Percentiles rank a stretch among this genome's conserved stretches.
These are phyloP conservation scores for Listronotus oregonensis DNA, from an alignment of 1,140 invertebrate species.

Conservation along the genomic window DNA sequence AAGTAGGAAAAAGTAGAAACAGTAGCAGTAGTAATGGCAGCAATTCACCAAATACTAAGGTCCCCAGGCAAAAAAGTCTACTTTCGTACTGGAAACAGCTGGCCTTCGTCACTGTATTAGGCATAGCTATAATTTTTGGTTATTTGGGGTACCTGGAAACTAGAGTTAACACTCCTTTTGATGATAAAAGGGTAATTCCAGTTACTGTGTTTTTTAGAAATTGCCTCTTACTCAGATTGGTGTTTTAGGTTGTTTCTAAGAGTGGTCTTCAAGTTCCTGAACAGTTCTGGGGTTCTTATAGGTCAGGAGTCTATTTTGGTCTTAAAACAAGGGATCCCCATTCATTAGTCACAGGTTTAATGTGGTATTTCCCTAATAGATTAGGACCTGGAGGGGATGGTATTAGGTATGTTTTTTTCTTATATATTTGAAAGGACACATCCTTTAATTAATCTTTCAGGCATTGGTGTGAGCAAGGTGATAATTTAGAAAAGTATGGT, in stretches of 20 bases:
- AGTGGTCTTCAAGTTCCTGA: conserved; percentile 75
- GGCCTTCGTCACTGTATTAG: conserved; percentile 61
- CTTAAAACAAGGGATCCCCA: conserved; percentile 86
- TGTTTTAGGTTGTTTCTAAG: conserved; percentile 66
- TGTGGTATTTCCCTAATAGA: conserved; percentile 91
- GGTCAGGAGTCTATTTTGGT: conserved; percentile 87
- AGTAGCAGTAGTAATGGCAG: conserved; percentile 58
- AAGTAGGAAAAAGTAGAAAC: conserved; percentile 41
- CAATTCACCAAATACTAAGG: conserved; percentile 49
- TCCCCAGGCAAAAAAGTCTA: conserved; percentile 42
- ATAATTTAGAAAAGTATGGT: conserved; percentile 78
- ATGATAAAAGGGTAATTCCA: conserved; percentile 69
- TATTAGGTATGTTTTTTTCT: conserved; percentile 61
- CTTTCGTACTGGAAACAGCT: conserved; percentile 60
- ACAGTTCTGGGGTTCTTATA: conserved; percentile 91
- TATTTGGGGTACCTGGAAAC: conserved; percentile 85
- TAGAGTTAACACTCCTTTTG: conserved; percentile 83
- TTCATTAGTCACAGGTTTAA: conserved; percentile 89
- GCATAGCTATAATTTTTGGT: conserved; percentile 72
- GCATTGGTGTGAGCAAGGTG: conserved; percentile 93
- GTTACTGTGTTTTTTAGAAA: background rate
- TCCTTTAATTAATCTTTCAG: conserved; percentile 55
- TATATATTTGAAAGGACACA: background rate
- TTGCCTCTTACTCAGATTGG: background rate
- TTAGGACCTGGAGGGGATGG: conserved; percentile 69